Percentiles rank a stretch among this genome's conserved stretches.
Evolutionary conservation across 2,113 vertebrate species (phyloP).

Genomic region (Macquaria ambigua): DNA sequence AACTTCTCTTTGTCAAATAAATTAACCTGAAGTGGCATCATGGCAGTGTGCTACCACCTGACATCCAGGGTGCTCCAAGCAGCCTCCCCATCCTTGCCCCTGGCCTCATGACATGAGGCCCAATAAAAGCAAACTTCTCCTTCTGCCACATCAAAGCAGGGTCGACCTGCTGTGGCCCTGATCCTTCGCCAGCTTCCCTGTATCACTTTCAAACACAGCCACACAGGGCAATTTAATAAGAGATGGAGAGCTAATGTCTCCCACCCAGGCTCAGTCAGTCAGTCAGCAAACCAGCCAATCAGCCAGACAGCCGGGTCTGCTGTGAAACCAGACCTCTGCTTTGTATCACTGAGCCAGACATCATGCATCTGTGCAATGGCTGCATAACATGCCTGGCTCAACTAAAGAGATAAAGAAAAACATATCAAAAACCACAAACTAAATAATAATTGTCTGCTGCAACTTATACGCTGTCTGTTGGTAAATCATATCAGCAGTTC

Average conservation of each 20-base stretch:
- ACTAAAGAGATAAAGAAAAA: slow-evolving; percentile 44
- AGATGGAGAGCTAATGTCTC: slow-evolving; percentile 80
- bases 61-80: slow-evolving; percentile 28
- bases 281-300: slow-evolving; percentile 44
- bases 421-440: slow-evolving; percentile 31
- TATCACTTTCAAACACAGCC: slow-evolving; percentile 83
- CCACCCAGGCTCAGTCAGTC: slow-evolving; percentile 55
- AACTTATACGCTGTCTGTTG: slow-evolving; percentile 32
- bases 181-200: slow-evolving; percentile 66
- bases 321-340: slow-evolving; percentile 78
- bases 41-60: slow-evolving; percentile 54
- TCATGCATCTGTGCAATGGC: slow-evolving; percentile 40
- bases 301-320: slow-evolving; percentile 32
- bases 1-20: slow-evolving; percentile 41
- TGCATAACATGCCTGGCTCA: slow-evolving; percentile 38
- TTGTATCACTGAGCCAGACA: slow-evolving; percentile 60
- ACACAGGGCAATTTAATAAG: slow-evolving; percentile 79
- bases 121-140: slow-evolving; percentile 75
- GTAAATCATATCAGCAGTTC: slow-evolving; percentile 58
- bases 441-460: slow-evolving; percentile 57
- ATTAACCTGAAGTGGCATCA: slow-evolving; percentile 40
- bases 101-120: slow-evolving; percentile 63
- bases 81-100: slow-evolving; percentile 45
- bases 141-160: slow-evolving; percentile 76
- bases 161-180: slow-evolving; percentile 56